These are phyloP conservation scores for Galaxias olidus DNA, from an alignment of 2,797 vertebrate species.

Conservation along the genomic window DNA sequence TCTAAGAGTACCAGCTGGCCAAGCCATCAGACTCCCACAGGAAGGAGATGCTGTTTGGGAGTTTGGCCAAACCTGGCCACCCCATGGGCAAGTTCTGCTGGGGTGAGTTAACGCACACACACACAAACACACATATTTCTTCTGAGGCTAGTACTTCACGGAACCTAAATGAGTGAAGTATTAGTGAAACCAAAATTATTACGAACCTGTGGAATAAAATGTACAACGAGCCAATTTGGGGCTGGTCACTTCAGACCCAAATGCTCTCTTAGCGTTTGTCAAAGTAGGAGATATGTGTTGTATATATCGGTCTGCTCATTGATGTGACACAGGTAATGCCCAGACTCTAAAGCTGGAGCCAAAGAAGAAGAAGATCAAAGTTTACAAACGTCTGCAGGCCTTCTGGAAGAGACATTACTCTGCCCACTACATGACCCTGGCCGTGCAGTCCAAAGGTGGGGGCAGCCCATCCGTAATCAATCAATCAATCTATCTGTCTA, in stretches of 20 bases:
- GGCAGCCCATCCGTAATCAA: no score
- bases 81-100: constrained; percentile 98
- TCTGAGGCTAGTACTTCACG: constrained; percentile 27
- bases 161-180: no score
- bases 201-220: no score
- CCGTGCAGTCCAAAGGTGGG: constrained; percentile 94
- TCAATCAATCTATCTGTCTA: no score
- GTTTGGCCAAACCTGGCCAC: constrained; percentile 91
- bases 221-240: no score
- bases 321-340: constrained; percentile 82
- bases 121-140: constrained; percentile 43
- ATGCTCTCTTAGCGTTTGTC: no score
- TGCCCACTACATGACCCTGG: constrained; percentile 95
- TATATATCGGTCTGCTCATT: no score
- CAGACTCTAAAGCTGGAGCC: constrained; percentile 92
- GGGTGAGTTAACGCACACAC: constrained; percentile 80
- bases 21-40: constrained; percentile 95
- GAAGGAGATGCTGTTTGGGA: constrained; percentile 96
- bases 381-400: constrained; percentile 86
- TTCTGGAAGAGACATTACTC: constrained; percentile 95
- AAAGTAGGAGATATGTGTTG: no score
- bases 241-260: no score
- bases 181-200: no score
- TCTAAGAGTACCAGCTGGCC: constrained; percentile 93
- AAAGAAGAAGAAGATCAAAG: constrained; percentile 89